Evolutionary conservation across 2,797 vertebrate genomes (phyloP).

Genomic region (Phataginus tricuspis): DNA sequence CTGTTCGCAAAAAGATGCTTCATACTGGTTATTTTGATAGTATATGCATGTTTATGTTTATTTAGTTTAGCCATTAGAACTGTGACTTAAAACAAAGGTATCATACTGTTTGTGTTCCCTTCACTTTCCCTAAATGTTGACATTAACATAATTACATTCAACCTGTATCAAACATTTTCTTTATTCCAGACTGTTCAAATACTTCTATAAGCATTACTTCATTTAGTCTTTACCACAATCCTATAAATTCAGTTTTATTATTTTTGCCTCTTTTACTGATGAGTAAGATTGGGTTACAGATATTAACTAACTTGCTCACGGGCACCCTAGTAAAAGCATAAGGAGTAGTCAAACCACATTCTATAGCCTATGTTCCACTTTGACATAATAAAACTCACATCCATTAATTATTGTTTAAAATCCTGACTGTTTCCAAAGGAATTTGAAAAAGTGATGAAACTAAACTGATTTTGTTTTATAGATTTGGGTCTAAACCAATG

Average conservation of each 20-base stretch:
- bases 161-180: not conserved
- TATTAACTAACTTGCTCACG: not conserved
- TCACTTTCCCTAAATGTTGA: not conserved
- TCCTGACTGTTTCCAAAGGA: not conserved
- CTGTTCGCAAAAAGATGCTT: not conserved
- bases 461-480: conserved; percentile 1
- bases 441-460: not conserved
- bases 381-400: not conserved
- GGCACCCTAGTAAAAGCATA: not conserved
- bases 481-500: not conserved
- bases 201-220: not conserved
- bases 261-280: not conserved
- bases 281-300: not conserved
- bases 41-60: not conserved
- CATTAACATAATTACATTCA: not conserved
- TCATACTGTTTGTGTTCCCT: not conserved
- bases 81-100: not conserved
- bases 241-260: not conserved
- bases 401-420: conserved; percentile 23
- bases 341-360: not conserved
- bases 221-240: not conserved
- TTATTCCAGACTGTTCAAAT: not conserved
- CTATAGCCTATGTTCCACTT: not conserved
- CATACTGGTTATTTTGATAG: not conserved
- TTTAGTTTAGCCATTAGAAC: not conserved